Base-by-base conservation (phyloP, 2,888 invertebrate genomes). In the Lochmaea capreae region DNA sequence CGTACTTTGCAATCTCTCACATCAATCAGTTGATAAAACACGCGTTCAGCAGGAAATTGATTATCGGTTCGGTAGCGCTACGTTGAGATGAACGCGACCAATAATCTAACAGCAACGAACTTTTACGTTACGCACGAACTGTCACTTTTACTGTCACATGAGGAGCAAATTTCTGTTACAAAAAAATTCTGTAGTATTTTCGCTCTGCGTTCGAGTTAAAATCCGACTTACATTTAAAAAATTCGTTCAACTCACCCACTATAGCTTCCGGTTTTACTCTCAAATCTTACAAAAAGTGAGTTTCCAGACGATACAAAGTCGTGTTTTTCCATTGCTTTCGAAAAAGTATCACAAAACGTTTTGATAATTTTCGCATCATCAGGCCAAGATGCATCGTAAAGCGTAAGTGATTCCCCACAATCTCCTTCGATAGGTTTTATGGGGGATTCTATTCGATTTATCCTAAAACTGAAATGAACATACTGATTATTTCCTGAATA, bases 291-390 rank as follows among this genome's bases (percentile, higher is more conserved):
- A 83, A 94, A 96, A 81, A 97, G 90, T 0, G 96, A 93, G 79
- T 94, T 95, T 9, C 95, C 94, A 0, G 94, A 95, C 0, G 96
- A 96, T 0, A 97, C 95, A 80, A 97, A 97, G 85, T 97, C 96
- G 82, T 96, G 94, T 83, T 96, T 97, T 87, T 97, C 96, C 94
- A 96, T 95, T 0, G 96, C 95, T 78, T 95, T 92, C 46, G 96
- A 96, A 88, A 96, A 96, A 4, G 97, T 97, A 87, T 97, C 97
- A 87, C 97, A 97, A 88, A 97, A 97, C 0, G 96, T 97, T 87
- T 97, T 97, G 84, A 97, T 96, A 82, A 97, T 96, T 79, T 93
- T 91, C 0, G 96, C 95, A 78, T 96, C 96, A 84, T 97, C 96
- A 5, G 96, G 94, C 89, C 94, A 92, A 39, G 94, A 91, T 0